These are phyloP conservation scores for Seriola rivoliana DNA, from an alignment of 2,113 vertebrate species.

Conservation along the genomic window DNA sequence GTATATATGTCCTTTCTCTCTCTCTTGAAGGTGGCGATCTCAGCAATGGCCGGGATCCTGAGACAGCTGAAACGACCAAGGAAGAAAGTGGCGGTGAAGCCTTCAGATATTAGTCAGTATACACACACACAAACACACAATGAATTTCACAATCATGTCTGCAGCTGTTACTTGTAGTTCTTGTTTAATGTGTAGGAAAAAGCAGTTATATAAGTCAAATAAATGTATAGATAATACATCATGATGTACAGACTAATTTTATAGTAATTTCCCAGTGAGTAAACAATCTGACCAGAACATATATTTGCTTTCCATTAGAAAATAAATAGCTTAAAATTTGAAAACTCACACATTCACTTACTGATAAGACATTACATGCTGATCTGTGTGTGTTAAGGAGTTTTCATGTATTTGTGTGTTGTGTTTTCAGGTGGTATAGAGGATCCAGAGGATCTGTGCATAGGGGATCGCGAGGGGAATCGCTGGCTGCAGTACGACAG, in stretches of 20 bases:
- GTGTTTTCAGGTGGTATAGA: conserved; percentile 84
- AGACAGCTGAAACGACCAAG: conserved; percentile 94
- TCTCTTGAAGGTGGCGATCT: conserved; percentile 90
- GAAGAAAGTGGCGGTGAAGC: conserved; percentile 90
- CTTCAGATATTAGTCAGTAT: conserved; percentile 92
- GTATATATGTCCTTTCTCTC: not conserved
- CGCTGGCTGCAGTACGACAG: conserved; percentile 94
- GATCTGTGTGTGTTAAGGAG: not conserved
- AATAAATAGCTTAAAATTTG: conserved; percentile 13
- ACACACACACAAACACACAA: not conserved
- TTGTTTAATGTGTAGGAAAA: not conserved
- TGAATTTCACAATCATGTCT: not conserved
- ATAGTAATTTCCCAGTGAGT: conserved; percentile 9
- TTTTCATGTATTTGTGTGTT: not conserved
- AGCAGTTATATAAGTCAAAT: not conserved
- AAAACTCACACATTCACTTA: not conserved
- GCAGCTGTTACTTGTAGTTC: not conserved
- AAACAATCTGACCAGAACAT: conserved; percentile 4
- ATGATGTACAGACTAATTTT: conserved; percentile 5
- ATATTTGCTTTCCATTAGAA: conserved; percentile 26
- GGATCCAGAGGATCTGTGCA: conserved; percentile 83
- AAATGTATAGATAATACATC: not conserved
- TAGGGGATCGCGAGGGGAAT: conserved; percentile 92
- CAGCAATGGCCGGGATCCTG: conserved; percentile 93
- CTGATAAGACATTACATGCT: not conserved